phyloP scores from a whole-genome alignment of 2,113 vertebrate genomes.

The Hirundichthys speculiger region DNA sequence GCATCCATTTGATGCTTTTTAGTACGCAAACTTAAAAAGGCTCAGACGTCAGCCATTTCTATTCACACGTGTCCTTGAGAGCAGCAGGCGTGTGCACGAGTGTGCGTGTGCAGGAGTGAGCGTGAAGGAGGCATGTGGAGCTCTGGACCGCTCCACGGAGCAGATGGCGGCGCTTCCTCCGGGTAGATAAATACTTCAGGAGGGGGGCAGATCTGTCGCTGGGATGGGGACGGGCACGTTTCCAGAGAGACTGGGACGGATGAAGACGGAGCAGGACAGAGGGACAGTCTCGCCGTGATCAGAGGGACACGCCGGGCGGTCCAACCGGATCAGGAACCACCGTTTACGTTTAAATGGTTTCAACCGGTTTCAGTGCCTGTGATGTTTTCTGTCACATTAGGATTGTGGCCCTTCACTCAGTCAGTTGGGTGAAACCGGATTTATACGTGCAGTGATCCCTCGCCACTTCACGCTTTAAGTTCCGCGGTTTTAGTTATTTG shows the following conservation, averaged over 20 bases:
- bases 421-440: too few species aligned
- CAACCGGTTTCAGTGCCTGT: neutral
- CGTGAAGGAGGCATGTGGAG: slow-evolving; percentile 48
- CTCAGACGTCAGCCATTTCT: neutral
- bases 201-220: slow-evolving; percentile 64
- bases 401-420: too few species aligned
- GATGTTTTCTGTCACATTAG: slow-evolving; percentile 4
- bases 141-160: slow-evolving; percentile 56
- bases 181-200: slow-evolving; percentile 73
- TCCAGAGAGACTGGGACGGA: slow-evolving; percentile 50
- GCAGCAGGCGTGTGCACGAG: slow-evolving; percentile 17
- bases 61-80: slow-evolving; percentile 38
- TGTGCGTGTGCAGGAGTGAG: slow-evolving; percentile 29
- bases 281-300: slow-evolving; percentile 22
- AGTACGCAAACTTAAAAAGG: neutral
- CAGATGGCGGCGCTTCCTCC: slow-evolving; percentile 77
- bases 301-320: slow-evolving; percentile 12
- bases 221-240: slow-evolving; percentile 57
- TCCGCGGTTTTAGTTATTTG: too few species aligned
- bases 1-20: neutral
- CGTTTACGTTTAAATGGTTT: slow-evolving; percentile 6
- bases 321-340: neutral
- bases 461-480: too few species aligned
- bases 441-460: too few species aligned
- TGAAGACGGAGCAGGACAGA: slow-evolving; percentile 34